A percentile compares a stretch with the other conserved stretches of the same genome.
Conservation (phyloP, 2,797 vertebrate species). For the Sebastes kiyomatsui region DNA sequence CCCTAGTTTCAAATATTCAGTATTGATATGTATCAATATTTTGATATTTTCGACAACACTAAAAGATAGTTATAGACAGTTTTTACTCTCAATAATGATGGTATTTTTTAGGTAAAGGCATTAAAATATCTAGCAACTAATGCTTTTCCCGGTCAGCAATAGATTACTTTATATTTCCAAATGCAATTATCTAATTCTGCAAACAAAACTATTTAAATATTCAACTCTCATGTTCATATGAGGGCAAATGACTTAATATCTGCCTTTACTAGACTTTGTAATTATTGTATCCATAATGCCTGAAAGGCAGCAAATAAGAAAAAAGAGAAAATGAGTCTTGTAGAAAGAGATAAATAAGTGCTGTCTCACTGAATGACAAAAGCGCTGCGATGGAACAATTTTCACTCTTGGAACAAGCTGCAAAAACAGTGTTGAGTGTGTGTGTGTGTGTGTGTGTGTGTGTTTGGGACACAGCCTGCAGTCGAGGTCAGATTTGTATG, state of each 20-base stretch:
- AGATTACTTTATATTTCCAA: neutral
- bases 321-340: neutral
- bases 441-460: neutral
- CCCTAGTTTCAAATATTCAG: no score
- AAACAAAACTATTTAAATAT: neutral
- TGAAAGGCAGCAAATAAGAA: neutral
- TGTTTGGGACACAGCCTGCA: conserved; percentile 14
- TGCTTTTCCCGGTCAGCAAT: neutral
- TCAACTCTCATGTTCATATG: neutral
- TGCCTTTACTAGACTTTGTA: neutral
- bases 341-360: neutral
- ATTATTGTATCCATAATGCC: neutral
- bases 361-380: conserved; percentile 3
- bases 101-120: neutral
- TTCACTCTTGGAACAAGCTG: neutral
- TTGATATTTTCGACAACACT: no score
- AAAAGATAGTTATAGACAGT: neutral
- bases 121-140: neutral
- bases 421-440: conserved; percentile 3
- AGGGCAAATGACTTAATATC: neutral
- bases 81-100: neutral
- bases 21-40: no score
- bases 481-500: conserved; percentile 48
- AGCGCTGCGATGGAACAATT: neutral
- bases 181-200: neutral